Evolutionary conservation across 2,797 vertebrate species (phyloP).

Genomic region (Selene dorsalis): DNA sequence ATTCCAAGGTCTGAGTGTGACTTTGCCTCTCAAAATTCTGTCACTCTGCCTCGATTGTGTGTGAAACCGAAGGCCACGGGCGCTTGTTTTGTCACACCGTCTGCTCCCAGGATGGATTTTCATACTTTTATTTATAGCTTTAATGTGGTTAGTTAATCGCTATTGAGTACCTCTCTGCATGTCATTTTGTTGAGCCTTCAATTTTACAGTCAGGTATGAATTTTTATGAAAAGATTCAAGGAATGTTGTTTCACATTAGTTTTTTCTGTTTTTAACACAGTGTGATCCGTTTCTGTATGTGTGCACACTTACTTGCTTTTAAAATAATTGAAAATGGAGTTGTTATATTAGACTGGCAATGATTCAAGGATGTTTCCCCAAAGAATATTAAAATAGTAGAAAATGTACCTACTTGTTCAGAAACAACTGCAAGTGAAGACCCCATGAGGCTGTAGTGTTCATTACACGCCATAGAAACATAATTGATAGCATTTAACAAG

Average conservation of each 20-base stretch:
- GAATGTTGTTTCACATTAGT: background rate
- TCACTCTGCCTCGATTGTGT: constrained; percentile 68
- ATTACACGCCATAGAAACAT: background rate
- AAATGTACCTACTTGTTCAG: background rate
- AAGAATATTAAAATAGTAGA: background rate
- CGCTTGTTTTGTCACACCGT: constrained; percentile 68
- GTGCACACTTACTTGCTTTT: background rate
- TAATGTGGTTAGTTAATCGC: constrained; percentile 39
- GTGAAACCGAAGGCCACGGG: constrained; percentile 69
- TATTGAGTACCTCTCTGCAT: constrained; percentile 25
- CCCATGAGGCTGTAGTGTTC: background rate
- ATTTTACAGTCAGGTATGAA: constrained; percentile 9
- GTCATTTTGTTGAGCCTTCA: constrained; percentile 16
- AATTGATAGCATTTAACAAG: background rate
- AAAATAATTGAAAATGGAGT: background rate
- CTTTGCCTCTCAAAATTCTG: constrained; percentile 75
- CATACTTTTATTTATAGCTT: constrained; percentile 64
- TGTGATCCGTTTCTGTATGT: background rate
- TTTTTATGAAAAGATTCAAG: constrained; percentile 21
- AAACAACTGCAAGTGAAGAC: background rate
- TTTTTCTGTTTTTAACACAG: background rate
- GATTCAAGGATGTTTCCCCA: background rate
- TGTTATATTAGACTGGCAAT: background rate
- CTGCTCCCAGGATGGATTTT: constrained; percentile 65
- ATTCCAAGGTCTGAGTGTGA: constrained; percentile 80